These are phyloP conservation scores for Pao palembangensis DNA, from an alignment of 2,113 vertebrate genomes.

Conservation along the genomic window DNA sequence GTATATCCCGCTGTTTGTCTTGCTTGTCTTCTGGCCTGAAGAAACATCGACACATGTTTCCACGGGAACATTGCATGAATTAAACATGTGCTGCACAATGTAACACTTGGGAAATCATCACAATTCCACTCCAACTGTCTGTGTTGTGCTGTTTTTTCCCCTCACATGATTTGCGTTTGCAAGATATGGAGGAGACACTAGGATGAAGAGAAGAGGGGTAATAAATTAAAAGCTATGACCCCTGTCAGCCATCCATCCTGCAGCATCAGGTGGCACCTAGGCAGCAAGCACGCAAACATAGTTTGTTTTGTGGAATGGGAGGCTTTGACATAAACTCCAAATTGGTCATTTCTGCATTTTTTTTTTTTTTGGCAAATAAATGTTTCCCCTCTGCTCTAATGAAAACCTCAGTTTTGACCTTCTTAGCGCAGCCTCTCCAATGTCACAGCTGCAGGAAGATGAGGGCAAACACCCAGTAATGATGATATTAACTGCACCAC, in stretches of 20 bases:
- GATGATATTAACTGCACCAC: too few species aligned
- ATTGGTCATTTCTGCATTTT: background rate
- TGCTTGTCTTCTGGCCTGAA: too few species aligned
- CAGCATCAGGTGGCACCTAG: conserved; percentile 29
- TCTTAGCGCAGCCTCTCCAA: too few species aligned
- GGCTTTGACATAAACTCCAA: background rate
- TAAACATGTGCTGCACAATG: background rate
- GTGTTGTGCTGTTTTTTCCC: background rate
- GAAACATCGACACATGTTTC: too few species aligned
- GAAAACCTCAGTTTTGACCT: too few species aligned
- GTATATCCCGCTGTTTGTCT: background rate
- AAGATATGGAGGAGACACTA: background rate
- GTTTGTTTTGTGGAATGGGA: conserved; percentile 11
- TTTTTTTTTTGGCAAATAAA: conserved; percentile 3
- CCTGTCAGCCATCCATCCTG: conserved; percentile 27
- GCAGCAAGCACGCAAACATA: conserved; percentile 13
- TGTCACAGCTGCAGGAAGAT: too few species aligned
- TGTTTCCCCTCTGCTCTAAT: background rate
- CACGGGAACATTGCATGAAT: background rate
- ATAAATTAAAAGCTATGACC: conserved; percentile 13
- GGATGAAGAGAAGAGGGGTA: background rate
- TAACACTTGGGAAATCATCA: background rate
- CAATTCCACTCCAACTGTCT: background rate
- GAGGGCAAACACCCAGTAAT: too few species aligned
- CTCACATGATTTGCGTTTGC: background rate